Percentiles rank a stretch among this genome's conserved stretches.
Evolutionary conservation across 2,888 invertebrate species (phyloP).

Genomic region (Drosophila monieri): DNA sequence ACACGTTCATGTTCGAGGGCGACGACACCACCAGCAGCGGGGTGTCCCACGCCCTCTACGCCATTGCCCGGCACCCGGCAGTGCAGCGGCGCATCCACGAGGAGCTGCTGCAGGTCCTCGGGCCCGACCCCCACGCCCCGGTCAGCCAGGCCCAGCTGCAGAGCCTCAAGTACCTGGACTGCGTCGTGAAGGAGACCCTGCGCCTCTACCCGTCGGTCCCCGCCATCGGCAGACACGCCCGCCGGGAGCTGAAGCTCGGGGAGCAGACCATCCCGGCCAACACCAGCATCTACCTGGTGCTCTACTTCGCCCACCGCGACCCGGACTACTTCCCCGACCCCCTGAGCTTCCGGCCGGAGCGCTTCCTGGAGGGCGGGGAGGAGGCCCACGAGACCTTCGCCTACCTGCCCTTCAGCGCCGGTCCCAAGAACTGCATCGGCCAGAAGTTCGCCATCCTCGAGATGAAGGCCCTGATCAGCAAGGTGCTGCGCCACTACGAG

Average conservation of each 20-base stretch:
- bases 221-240: slow-evolving; percentile 85
- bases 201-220: slow-evolving; percentile 87
- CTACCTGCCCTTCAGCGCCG: slow-evolving; percentile 80
- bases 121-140: slow-evolving; percentile 50
- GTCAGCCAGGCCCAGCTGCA: slow-evolving; percentile 56
- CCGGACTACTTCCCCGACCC: slow-evolving; percentile 70
- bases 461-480: slow-evolving; percentile 75
- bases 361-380: slow-evolving; percentile 84
- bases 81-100: slow-evolving; percentile 66
- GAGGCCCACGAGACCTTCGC: slow-evolving; percentile 59
- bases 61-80: slow-evolving; percentile 67
- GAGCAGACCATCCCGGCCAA: slow-evolving; percentile 66
- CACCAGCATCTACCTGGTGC: slow-evolving; percentile 65
- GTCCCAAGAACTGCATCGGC: slow-evolving; percentile 80
- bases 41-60: slow-evolving; percentile 70
- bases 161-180: slow-evolving; percentile 84
- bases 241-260: slow-evolving; percentile 85
- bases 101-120: slow-evolving; percentile 70
- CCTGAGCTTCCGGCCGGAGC: slow-evolving; percentile 70
- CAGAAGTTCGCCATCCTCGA: slow-evolving; percentile 81
- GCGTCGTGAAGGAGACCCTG: slow-evolving; percentile 88
- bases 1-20: slow-evolving; percentile 89
- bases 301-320: slow-evolving; percentile 66
- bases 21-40: slow-evolving; percentile 80
- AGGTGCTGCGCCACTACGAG: slow-evolving; percentile 71